Evolutionary conservation across 2,888 invertebrate species (phyloP).

Genomic region (Apamea epomidion): DNA sequence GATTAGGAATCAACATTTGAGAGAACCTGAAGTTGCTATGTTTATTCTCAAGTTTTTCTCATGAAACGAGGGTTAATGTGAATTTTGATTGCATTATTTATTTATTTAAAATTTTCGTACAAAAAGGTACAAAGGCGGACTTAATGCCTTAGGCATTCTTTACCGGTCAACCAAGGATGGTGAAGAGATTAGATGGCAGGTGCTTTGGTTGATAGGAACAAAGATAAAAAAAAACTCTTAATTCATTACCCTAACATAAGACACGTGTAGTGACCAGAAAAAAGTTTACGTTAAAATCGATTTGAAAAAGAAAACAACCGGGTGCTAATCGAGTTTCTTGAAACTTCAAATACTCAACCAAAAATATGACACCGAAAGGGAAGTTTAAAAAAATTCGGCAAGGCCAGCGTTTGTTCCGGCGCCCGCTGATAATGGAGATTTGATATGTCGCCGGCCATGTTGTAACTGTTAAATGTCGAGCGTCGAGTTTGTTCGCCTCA

Average conservation of each 20-base stretch:
- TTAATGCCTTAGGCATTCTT: too few relatives aligned
- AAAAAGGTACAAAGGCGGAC: too few relatives aligned
- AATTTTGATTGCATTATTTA: neutral
- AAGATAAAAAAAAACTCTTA: too few relatives aligned
- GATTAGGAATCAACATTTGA: constrained; percentile 4
- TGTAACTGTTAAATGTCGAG: constrained; percentile 83
- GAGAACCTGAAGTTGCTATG: neutral
- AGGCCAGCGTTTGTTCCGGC: constrained; percentile 67
- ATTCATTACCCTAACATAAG: neutral
- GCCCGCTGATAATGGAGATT: constrained; percentile 84
- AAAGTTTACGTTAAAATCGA: neutral
- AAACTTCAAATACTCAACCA: constrained; percentile 13
- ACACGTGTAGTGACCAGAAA: neutral
- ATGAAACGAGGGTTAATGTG: neutral
- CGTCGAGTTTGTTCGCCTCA: constrained; percentile 82
- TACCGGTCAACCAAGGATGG: too few relatives aligned
- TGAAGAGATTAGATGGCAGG: too few relatives aligned
- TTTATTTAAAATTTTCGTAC: too few relatives aligned
- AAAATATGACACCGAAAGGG: constrained; percentile 43
- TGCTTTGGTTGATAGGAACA: too few relatives aligned
- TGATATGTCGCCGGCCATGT: constrained; percentile 85
- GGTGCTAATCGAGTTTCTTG: constrained; percentile 2
- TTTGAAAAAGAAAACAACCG: neutral
- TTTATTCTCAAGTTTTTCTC: neutral
- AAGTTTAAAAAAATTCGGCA: constrained; percentile 58